phyloP scores from a whole-genome alignment of 1,140 invertebrate genomes.

The Drosophila tani region DNA sequence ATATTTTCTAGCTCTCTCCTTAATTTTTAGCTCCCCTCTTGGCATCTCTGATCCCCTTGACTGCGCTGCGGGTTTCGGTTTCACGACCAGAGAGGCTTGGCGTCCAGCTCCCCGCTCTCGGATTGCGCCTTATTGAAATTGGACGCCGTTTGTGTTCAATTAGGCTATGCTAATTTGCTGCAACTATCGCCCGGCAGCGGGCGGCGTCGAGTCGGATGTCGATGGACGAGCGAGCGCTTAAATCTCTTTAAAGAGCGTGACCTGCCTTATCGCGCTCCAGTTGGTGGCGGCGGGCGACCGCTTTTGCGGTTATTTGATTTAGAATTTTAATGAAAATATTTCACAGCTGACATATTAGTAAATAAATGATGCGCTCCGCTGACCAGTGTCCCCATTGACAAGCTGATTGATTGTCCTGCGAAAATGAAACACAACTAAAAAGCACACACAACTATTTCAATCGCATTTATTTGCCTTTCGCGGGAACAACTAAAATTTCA shows the following conservation, averaged over 20 bases:
- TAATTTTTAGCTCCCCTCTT: no score
- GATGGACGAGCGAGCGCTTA: not conserved
- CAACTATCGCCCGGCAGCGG: slow-evolving; percentile 24
- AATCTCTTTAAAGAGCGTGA: slow-evolving; percentile 24
- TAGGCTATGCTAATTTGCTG: slow-evolving; percentile 80
- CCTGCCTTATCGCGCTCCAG: not conserved
- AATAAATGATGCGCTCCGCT: slow-evolving; percentile 58
- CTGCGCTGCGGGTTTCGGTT: slow-evolving; percentile 51
- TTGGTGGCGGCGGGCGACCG: not conserved
- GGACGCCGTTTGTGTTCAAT: slow-evolving; percentile 82
- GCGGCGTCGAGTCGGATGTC: not conserved
- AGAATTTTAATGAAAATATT: slow-evolving; percentile 65
- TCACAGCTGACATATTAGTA: slow-evolving; percentile 70
- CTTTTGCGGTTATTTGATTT: slow-evolving; percentile 62
- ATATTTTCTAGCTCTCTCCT: no score
- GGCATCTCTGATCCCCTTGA: slow-evolving; percentile 21
- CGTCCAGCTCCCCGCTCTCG: slow-evolving; percentile 24
- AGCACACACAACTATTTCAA: slow-evolving; percentile 19
- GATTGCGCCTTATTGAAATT: slow-evolving; percentile 69
- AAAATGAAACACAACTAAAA: slow-evolving; percentile 18
- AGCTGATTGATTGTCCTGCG: slow-evolving; percentile 67
- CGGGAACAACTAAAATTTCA: slow-evolving; percentile 53
- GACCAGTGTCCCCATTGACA: slow-evolving; percentile 34
- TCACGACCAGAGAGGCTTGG: slow-evolving; percentile 48
- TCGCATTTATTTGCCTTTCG: slow-evolving; percentile 52